Conservation (phyloP, 2,888 invertebrate species). For the Caenorhabditis sp. region DNA sequence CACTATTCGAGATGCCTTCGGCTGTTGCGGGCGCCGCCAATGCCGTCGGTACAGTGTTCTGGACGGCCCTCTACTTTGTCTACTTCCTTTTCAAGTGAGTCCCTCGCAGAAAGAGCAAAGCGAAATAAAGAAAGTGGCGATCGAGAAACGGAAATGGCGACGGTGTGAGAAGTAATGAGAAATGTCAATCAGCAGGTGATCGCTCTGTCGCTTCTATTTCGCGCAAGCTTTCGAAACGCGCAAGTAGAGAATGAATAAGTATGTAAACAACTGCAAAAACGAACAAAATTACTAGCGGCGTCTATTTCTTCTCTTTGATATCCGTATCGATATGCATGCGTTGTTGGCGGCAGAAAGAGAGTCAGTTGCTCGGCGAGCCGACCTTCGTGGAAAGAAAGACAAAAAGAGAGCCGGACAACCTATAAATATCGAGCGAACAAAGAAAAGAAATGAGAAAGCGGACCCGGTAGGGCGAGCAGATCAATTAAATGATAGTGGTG, state of each 20-base stretch:
- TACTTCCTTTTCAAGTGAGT: constrained; percentile 68
- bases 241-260: neutral
- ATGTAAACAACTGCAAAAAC: constrained; percentile 14
- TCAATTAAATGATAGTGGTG: constrained; percentile 43
- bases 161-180: constrained; percentile 16
- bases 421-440: constrained; percentile 23
- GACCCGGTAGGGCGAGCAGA: constrained; percentile 14
- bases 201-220: neutral
- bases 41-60: constrained; percentile 50
- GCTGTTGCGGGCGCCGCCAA: constrained; percentile 35
- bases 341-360: constrained; percentile 2
- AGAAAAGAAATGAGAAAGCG: constrained; percentile 5
- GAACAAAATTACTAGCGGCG: constrained; percentile 15
- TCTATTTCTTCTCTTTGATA: constrained; percentile 2
- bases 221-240: neutral
- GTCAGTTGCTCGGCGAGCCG: constrained; percentile 30
- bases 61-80: constrained; percentile 65
- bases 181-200: constrained; percentile 55
- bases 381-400: constrained; percentile 22
- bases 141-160: too few species aligned
- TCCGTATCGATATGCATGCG: constrained; percentile 20
- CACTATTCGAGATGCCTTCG: constrained; percentile 44
- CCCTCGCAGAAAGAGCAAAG: neutral
- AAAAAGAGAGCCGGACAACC: constrained; percentile 11
- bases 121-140: neutral